Conservation (phyloP, 2,113 vertebrate genomes). For the Triplophysa siluroides region DNA sequence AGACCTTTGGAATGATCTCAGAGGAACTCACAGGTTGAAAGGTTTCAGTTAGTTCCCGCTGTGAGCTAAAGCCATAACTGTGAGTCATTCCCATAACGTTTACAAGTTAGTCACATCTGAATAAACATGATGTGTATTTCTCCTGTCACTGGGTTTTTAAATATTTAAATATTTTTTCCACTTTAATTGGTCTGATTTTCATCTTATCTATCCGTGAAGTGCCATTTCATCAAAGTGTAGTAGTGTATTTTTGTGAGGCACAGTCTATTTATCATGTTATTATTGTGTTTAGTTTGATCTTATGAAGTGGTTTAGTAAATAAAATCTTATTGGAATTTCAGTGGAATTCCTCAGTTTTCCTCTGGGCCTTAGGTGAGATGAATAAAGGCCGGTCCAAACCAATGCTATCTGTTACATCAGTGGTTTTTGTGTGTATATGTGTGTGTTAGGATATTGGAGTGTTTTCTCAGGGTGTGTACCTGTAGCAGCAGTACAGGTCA, state of each 20-base stretch:
- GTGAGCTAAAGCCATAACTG: not conserved
- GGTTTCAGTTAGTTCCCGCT: not conserved
- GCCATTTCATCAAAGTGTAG: not conserved
- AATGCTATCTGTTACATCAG: constrained; percentile 40
- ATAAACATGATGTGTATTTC: constrained; percentile 10
- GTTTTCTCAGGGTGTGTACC: constrained; percentile 54
- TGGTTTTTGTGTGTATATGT: constrained; percentile 4
- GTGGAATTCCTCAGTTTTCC: constrained; percentile 55
- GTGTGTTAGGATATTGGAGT: constrained; percentile 15
- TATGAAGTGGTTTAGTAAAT: not conserved
- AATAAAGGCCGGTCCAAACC: constrained; percentile 45
- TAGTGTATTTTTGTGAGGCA: not conserved
- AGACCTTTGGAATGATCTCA: constrained; percentile 50
- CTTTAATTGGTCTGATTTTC: no score
- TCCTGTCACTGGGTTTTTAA: not conserved
- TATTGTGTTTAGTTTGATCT: constrained; percentile 41
- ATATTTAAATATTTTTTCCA: not conserved
- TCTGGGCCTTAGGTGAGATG: constrained; percentile 42
- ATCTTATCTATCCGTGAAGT: not conserved
- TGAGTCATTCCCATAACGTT: not conserved
- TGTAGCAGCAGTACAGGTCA: constrained; percentile 52
- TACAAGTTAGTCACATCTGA: not conserved
- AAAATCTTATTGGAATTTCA: constrained; percentile 39
- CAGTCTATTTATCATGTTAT: constrained; percentile 7
- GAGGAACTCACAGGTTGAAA: constrained; percentile 11